phyloP scores from a whole-genome alignment of 1,140 invertebrate species.

The Atta cephalotes region DNA sequence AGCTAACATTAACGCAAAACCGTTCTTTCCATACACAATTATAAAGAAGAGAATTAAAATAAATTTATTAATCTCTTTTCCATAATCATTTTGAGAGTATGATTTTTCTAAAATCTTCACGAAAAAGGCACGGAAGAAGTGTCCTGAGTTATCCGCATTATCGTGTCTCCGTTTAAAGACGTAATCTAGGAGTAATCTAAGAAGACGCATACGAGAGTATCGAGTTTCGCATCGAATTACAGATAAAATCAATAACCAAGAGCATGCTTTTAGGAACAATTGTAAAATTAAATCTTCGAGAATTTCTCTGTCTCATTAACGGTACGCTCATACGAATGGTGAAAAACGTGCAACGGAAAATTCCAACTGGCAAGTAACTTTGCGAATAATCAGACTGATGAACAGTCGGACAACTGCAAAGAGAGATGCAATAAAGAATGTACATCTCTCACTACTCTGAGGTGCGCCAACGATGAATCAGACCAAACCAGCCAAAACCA shows the following conservation, averaged over 20 bases:
- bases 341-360: slow-evolving; percentile 6
- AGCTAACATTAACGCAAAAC: too few relatives aligned
- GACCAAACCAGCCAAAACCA: neutral
- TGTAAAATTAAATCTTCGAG: slow-evolving; percentile 48
- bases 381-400: slow-evolving; percentile 6
- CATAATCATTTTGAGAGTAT: neutral
- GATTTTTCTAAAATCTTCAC: neutral
- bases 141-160: slow-evolving; percentile 40
- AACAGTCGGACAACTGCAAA: neutral
- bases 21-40: too few relatives aligned
- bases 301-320: slow-evolving; percentile 21
- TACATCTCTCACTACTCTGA: neutral
- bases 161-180: slow-evolving; percentile 51
- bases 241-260: slow-evolving; percentile 64
- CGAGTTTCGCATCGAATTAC: slow-evolving; percentile 55
- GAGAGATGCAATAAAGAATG: neutral
- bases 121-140: neutral
- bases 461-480: neutral
- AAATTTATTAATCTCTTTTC: neutral
- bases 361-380: neutral
- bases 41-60: neutral
- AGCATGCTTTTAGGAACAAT: slow-evolving; percentile 47
- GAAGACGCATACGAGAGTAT: slow-evolving; percentile 58
- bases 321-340: neutral
- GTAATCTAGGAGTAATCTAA: slow-evolving; percentile 60